phyloP scores from a whole-genome alignment of 2,888 invertebrate genomes.

The Cantharis rufa region DNA sequence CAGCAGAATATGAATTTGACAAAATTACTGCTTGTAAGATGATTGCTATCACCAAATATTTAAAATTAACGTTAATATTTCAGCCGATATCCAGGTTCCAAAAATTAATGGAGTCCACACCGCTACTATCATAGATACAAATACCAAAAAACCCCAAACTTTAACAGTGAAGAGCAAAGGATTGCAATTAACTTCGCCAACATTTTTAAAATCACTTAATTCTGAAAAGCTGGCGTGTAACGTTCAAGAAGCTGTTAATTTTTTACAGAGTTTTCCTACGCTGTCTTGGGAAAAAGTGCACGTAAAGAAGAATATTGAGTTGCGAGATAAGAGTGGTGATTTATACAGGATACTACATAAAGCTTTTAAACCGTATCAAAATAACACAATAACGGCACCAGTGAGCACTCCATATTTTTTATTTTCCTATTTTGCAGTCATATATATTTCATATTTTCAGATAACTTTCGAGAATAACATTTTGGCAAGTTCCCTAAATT shows the following conservation, averaged over 20 bases:
- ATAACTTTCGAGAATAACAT: slow-evolving; percentile 42
- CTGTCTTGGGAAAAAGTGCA: slow-evolving; percentile 20
- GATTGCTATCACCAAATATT: not conserved
- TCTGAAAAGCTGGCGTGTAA: slow-evolving; percentile 21
- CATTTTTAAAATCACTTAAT: slow-evolving; percentile 25
- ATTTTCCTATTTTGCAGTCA: not conserved
- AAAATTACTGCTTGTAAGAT: slow-evolving; percentile 43
- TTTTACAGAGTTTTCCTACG: slow-evolving; percentile 18
- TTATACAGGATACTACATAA: slow-evolving; percentile 42
- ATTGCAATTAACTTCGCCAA: slow-evolving; percentile 10
- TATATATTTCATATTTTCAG: slow-evolving; percentile 35
- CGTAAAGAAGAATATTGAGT: slow-evolving; percentile 19
- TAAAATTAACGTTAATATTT: slow-evolving; percentile 3
- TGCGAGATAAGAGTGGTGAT: slow-evolving; percentile 36
- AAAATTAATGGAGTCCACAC: slow-evolving; percentile 27
- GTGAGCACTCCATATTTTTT: slow-evolving; percentile 33
- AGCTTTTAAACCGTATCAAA: slow-evolving; percentile 37
- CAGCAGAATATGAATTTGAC: slow-evolving; percentile 41
- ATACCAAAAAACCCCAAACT: slow-evolving; percentile 13
- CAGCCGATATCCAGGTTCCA: slow-evolving; percentile 22
- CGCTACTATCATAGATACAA: slow-evolving; percentile 18
- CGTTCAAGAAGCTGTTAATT: slow-evolving; percentile 8
- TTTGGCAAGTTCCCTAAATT: slow-evolving; percentile 37
- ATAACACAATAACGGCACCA: slow-evolving; percentile 40
- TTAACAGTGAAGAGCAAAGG: slow-evolving; percentile 10